A percentile compares a stretch with the other conserved stretches of the same genome.
These are phyloP conservation scores for Barypeithes pellucidus DNA, from an alignment of 2,888 invertebrate genomes.

Conservation along the genomic window DNA sequence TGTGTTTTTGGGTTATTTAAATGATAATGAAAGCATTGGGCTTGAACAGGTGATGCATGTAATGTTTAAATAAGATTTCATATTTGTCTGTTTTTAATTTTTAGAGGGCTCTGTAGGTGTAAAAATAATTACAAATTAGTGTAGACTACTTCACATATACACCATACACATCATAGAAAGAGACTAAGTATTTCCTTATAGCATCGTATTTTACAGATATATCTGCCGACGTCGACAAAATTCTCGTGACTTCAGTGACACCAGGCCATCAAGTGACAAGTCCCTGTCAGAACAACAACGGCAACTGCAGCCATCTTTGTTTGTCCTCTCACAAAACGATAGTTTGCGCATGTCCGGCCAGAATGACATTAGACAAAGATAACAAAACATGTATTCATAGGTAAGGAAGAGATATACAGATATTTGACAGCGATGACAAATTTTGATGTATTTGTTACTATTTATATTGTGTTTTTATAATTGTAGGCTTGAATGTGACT, in stretches of 20 bases:
- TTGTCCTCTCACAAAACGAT: constrained; percentile 70
- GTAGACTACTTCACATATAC: too few species aligned
- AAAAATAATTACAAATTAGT: too few species aligned
- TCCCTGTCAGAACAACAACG: constrained; percentile 74
- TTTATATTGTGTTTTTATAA: neutral
- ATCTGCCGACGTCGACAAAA: constrained; percentile 22
- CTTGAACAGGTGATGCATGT: too few species aligned
- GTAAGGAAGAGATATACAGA: constrained; percentile 28
- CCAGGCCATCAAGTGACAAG: constrained; percentile 35
- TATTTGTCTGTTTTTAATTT: too few species aligned
- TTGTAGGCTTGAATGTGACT: constrained; percentile 69
- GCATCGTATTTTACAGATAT: constrained; percentile 42
- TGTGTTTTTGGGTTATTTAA: too few species aligned
- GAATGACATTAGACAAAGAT: constrained; percentile 73
- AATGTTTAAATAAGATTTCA: too few species aligned
- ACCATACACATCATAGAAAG: too few species aligned
- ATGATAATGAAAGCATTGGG: too few species aligned
- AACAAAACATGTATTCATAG: constrained; percentile 75
- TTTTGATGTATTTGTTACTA: neutral
- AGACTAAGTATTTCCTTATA: too few species aligned
- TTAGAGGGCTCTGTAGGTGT: too few species aligned
- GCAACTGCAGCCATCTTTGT: constrained; percentile 84
- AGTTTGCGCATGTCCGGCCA: constrained; percentile 79
- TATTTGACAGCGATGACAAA: neutral
- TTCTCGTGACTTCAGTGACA: constrained; percentile 48